Conservation (phyloP, 2,888 invertebrate genomes). For the Mesorhabditis belari region DNA sequence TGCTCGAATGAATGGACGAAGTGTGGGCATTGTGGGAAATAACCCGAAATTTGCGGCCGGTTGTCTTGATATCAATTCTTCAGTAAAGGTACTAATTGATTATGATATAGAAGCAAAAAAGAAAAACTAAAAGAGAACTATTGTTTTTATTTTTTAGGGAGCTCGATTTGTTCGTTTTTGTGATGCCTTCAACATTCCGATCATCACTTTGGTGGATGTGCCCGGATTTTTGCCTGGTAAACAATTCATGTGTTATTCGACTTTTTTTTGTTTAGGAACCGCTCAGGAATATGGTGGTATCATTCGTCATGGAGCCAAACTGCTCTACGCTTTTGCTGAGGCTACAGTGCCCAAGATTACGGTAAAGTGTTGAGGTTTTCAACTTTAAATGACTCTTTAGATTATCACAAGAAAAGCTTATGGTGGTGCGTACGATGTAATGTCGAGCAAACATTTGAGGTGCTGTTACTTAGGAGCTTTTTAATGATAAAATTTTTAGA, state of each 20-base stretch:
- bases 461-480: background rate
- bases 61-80: constrained; percentile 68
- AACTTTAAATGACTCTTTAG: background rate
- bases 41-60: constrained; percentile 67
- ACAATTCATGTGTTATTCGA: background rate
- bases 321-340: constrained; percentile 67
- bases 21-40: constrained; percentile 67
- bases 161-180: constrained; percentile 68
- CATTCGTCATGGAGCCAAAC: constrained; percentile 67
- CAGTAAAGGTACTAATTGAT: constrained; percentile 65
- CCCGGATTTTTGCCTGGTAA: constrained; percentile 66
- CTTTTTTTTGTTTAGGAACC: constrained; percentile 15
- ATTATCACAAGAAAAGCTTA: constrained; percentile 59
- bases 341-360: constrained; percentile 69
- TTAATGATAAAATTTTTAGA: constrained; percentile 37
- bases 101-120: constrained; percentile 69
- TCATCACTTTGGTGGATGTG: constrained; percentile 67
- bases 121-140: constrained; percentile 57
- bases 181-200: constrained; percentile 67
- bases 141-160: constrained; percentile 52
- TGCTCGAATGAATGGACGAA: constrained; percentile 64
- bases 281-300: constrained; percentile 60
- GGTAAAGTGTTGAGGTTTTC: constrained; percentile 47
- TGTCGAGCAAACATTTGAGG: constrained; percentile 66
- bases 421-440: constrained; percentile 68